Evolutionary conservation across 2,797 vertebrate genomes (phyloP), one percentile per base, ranked within the genome.

Genomic region (Arremon aurantiirostris): DNA sequence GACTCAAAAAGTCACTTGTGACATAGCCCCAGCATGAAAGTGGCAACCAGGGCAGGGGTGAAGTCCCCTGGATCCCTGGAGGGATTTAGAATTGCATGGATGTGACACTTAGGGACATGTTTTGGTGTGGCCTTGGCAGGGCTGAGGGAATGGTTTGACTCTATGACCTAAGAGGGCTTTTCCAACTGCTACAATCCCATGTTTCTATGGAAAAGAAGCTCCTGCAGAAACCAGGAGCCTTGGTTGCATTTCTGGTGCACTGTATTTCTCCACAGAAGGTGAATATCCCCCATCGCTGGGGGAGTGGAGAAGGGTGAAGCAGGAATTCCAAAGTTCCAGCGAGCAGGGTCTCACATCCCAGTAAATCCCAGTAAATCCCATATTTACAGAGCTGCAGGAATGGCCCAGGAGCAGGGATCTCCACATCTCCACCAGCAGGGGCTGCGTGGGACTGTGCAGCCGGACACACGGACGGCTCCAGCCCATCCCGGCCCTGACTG

Each of bases 381-480:
- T 4, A 3, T 11, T 27, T 34, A 23, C 27, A 59, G 52, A 55
- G 46, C 73, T 49, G 55, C 47, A 9, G 73, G 60, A 65, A 5
- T 2, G 23, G 24, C 22, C 72, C 19, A 20, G 71, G 14, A 18
- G 7, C 4, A 0, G 37, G 8, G 59, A 44, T 20, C 23, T 44
- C 49, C 12, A 1, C 15, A 7, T 2, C 15, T 10, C 6, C 39
- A 6, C 24, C 35, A 19, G 69, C 26, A 12, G 27, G 53, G 52
- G 12, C 76, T 53, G 17, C 27, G 52, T 5, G 28, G 52, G 68
- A 49, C 87, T 32, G n/a, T 11, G 65, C 57, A 44, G 42, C 49
- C 1, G 0, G 42, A 70, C 53, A 7, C 8, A 19, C 1, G 37
- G 81, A 47, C 1, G 1, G 35, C 56, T 42, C 42, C 0, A 0